Conservation (phyloP, 2,113 vertebrate species). For the Cisticola juncidis region DNA sequence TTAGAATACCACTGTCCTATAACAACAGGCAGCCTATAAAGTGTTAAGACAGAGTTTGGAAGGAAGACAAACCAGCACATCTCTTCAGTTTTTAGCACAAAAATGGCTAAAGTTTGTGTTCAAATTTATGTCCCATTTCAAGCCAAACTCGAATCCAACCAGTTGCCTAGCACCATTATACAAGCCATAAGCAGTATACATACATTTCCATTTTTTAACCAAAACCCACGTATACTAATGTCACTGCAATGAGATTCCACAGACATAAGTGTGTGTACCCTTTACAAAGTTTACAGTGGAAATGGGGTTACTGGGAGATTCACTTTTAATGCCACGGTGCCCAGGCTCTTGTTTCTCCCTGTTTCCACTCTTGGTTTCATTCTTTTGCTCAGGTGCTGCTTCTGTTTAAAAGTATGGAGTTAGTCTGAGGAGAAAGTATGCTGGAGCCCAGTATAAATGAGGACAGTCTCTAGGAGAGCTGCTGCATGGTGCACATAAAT, state of each 20-base stretch:
- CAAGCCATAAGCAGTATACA: not conserved
- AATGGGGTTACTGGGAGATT: not conserved
- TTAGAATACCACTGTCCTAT: not conserved
- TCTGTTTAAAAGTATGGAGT: not conserved
- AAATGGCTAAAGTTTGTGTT: not conserved
- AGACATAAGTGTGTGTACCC: not conserved
- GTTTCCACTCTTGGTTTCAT: not conserved
- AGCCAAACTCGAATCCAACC: not conserved
- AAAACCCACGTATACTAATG: not conserved
- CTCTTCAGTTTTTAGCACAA: not conserved
- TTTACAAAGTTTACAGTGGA: not conserved
- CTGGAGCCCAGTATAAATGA: not conserved
- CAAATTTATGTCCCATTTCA: not conserved
- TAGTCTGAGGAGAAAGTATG: not conserved
- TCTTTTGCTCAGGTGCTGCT: not conserved
- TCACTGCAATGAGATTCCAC: not conserved
- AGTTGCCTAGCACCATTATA: not conserved
- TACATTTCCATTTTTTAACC: not conserved
- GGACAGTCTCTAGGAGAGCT: not conserved
- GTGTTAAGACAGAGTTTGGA: not conserved
- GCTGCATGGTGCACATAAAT: constrained; percentile 24
- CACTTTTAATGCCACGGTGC: not conserved
- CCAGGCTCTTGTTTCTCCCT: not conserved
- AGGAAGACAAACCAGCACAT: not conserved
- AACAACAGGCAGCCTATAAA: not conserved